Conservation (phyloP, 2,113 vertebrate genomes). For the Pteronura brasiliensis region DNA sequence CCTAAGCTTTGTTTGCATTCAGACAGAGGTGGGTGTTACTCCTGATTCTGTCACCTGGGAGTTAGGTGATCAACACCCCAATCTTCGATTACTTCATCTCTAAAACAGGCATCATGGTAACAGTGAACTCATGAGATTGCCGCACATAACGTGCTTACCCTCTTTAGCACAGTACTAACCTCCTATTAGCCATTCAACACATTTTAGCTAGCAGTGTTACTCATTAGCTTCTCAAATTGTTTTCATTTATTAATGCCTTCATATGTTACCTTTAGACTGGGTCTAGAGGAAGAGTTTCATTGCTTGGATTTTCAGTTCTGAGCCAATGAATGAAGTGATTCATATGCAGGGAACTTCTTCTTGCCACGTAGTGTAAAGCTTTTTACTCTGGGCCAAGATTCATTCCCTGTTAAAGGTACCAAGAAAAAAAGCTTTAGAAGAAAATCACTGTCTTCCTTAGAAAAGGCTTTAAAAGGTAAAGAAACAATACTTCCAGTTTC, state of each 20-base stretch:
- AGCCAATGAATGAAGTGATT: neutral
- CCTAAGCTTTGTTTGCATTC: neutral
- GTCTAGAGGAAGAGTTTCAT: neutral
- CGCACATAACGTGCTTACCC: neutral
- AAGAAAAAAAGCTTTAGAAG: neutral
- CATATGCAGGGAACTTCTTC: neutral
- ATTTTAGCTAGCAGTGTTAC: neutral
- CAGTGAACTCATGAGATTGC: neutral
- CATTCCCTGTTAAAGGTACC: neutral
- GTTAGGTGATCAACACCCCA: neutral
- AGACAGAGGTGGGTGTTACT: neutral
- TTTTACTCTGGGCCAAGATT: neutral
- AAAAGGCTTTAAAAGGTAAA: neutral
- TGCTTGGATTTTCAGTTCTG: neutral
- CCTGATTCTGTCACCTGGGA: conserved; percentile 16
- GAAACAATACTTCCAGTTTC: neutral
- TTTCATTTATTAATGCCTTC: neutral
- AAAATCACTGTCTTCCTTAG: neutral
- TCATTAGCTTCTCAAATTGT: neutral
- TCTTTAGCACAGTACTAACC: neutral
- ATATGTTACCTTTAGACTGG: neutral
- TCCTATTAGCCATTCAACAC: neutral
- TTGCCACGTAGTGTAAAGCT: neutral
- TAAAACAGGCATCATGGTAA: neutral
- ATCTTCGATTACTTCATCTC: neutral